phyloP scores from a whole-genome alignment of 1,140 invertebrate species.

The Hypothenemus hampei region DNA sequence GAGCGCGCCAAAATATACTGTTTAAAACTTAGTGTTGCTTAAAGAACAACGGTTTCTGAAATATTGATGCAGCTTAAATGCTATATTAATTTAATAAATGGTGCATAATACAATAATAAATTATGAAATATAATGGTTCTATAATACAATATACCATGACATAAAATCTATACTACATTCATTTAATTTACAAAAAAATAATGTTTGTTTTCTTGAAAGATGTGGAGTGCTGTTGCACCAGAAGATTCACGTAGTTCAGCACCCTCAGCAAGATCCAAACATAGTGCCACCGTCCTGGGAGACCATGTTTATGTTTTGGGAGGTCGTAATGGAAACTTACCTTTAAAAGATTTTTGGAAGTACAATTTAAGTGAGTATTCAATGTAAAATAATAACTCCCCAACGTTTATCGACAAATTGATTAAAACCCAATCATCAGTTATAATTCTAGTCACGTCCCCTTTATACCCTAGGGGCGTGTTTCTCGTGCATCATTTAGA shows the following conservation, averaged over 20 bases:
- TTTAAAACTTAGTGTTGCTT: no score
- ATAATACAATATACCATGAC: not conserved
- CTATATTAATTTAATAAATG: not conserved
- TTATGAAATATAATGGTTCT: not conserved
- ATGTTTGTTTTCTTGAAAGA: conserved; percentile 28
- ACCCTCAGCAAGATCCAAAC: conserved; percentile 68
- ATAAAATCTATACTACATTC: not conserved
- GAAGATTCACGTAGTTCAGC: conserved; percentile 54
- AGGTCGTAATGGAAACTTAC: conserved; percentile 74
- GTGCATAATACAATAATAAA: not conserved
- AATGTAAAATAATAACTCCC: no score
- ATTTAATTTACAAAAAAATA: not conserved
- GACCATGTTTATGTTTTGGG: conserved; percentile 75
- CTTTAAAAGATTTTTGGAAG: conserved; percentile 80
- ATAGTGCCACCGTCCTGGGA: conserved; percentile 71
- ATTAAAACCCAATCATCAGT: no score
- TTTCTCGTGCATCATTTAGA: conserved; percentile 6
- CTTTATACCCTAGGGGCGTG: not conserved
- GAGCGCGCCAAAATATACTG: no score
- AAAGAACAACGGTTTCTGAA: not conserved
- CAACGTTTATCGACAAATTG: no score
- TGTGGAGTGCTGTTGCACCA: conserved; percentile 59
- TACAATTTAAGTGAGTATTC: conserved; percentile 72
- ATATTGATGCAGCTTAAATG: not conserved
- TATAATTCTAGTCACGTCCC: not conserved